Evolutionary conservation across 2,797 vertebrate species (phyloP), one percentile per base, ranked within the genome.

Genomic region (Neosilurus mollespiculum): DNA sequence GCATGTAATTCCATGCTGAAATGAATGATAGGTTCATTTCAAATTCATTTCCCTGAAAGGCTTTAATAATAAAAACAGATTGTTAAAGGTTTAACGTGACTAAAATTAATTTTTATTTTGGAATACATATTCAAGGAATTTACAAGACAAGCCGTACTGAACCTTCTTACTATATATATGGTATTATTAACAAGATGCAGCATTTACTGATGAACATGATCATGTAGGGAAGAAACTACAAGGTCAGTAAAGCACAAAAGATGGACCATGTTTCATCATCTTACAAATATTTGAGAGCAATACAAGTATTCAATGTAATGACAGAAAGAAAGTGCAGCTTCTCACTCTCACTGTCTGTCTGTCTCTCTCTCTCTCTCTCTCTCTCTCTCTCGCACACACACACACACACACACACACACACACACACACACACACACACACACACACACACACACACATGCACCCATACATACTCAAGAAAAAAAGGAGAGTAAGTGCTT

Each of bases 401-500:
- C n/a, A n/a, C 15, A 37, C 37, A 71, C 14, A 49, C 16, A 72
- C 43, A n/a, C 43, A 72, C 11, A n/a, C 37, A 43, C 15, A 34
- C 64, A 65, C 64, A 65, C 30, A 8, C 58, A n/a, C 54, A 34
- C 53, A 37, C 30, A 62, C 11, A 16, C 34, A 62, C 22, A 14
- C 18, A 37, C 26, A 49, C 14, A 37, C 26, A 77, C 56, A 59
- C 56, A 77, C 15, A 30, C 51, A 75, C 54, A 67, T 34, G 22
- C 69, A 53, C 70, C 53, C 70, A 72, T 43, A 34, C 70, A 73
- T 59, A 24, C 51, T 0, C 37, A 43, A 15, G 12, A 6, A 49
- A 77, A 67, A 67, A 78, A 59, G 49, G 14, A 62, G 34, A 56
- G 77, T 84, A 84, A 84, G 83, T 84, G 83, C 88, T 80, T 93